Percentiles rank a stretch among this genome's conserved stretches.
Conservation (phyloP, 2,113 vertebrate genomes). For the Austrofundulus limnaeus region DNA sequence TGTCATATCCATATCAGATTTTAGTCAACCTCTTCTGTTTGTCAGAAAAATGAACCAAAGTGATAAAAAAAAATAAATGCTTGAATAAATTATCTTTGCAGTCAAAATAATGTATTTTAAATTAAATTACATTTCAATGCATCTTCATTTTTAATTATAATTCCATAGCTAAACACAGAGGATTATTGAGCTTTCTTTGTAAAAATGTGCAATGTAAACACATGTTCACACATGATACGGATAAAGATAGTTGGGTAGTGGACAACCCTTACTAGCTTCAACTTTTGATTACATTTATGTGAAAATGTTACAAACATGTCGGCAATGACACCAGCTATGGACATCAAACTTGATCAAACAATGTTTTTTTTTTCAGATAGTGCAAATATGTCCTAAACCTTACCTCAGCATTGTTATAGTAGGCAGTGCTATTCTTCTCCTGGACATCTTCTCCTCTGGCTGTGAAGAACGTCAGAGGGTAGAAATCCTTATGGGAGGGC, state of each 20-base stretch:
- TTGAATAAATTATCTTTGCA: too few relatives aligned
- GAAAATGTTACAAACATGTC: neutral
- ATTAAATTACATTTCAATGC: too few relatives aligned
- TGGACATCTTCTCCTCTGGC: constrained; percentile 97
- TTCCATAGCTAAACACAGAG: too few relatives aligned
- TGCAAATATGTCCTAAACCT: neutral
- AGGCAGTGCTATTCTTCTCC: constrained; percentile 98
- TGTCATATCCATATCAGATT: neutral
- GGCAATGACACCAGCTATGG: neutral
- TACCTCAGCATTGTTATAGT: constrained; percentile 99
- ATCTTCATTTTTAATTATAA: too few relatives aligned
- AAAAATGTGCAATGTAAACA: too few relatives aligned
- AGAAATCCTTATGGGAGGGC: constrained; percentile 97
- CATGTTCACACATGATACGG: neutral
- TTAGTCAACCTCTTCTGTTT: too few relatives aligned
- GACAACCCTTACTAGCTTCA: neutral
- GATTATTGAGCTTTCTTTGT: too few relatives aligned
- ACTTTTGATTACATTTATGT: neutral
- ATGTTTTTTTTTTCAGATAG: neutral
- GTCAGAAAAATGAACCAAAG: too few relatives aligned
- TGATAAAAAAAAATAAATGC: too few relatives aligned
- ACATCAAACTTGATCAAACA: neutral
- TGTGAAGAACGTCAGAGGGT: constrained; percentile 97
- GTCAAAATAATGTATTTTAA: too few relatives aligned
- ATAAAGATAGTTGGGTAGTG: too few relatives aligned